phyloP scores from a whole-genome alignment of 2,113 vertebrate genomes.

The Catharus minimus region DNA sequence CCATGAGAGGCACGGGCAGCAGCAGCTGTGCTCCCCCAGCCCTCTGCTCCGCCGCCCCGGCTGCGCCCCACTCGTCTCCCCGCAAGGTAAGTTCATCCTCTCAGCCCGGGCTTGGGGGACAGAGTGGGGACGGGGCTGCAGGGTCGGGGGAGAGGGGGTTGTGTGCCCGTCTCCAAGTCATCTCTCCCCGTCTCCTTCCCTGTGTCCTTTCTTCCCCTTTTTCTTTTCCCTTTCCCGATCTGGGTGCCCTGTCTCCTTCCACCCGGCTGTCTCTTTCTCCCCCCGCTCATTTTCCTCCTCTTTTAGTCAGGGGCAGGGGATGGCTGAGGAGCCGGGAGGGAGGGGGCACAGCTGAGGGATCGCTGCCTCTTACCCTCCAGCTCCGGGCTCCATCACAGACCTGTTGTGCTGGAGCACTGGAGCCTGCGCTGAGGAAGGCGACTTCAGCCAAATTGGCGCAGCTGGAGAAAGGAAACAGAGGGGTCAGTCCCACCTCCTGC shows the following conservation, averaged over 20 bases:
- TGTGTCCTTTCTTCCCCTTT: slow-evolving; percentile 37
- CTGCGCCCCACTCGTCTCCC: slow-evolving; percentile 30
- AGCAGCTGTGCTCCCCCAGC: slow-evolving; percentile 4
- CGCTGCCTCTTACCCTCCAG: slow-evolving; percentile 14
- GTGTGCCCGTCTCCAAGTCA: not conserved
- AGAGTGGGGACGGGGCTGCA: not conserved
- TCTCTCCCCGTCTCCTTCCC: slow-evolving; percentile 35
- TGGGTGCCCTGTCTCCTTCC: not conserved
- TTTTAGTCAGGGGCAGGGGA: not conserved
- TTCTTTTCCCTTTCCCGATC: not conserved
- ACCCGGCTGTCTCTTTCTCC: not conserved
- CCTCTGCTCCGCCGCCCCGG: not conserved
- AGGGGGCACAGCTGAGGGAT: not conserved
- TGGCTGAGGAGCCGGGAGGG: not conserved
- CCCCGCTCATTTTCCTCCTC: not conserved
- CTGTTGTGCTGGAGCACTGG: slow-evolving; percentile 62
- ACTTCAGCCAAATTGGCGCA: slow-evolving; percentile 55
- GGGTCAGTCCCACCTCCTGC: not conserved
- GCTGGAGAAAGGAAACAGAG: slow-evolving; percentile 32
- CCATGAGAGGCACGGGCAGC: slow-evolving; percentile 69
- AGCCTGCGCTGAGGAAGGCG: slow-evolving; percentile 32
- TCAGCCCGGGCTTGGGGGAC: not conserved
- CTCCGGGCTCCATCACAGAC: slow-evolving; percentile 58
- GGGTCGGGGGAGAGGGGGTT: not conserved
- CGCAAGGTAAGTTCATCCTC: slow-evolving; percentile 51